Percentiles rank a stretch among this genome's conserved stretches.
These are phyloP conservation scores for Saccostrea glomerata DNA, from an alignment of 1,140 invertebrate species.

Conservation along the genomic window DNA sequence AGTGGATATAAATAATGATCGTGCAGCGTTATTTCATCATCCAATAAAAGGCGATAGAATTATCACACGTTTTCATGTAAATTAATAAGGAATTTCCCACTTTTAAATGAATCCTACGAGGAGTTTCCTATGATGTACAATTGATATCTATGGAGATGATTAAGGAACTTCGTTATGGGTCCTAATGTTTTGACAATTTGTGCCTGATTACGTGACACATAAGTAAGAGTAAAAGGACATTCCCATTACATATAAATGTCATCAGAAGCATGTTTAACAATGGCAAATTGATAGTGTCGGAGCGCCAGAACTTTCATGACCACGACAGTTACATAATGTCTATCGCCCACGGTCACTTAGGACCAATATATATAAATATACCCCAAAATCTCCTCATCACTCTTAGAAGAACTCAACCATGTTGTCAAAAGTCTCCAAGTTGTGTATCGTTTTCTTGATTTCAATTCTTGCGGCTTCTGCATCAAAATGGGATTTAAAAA, in stretches of 20 bases:
- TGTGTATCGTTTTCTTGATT: neutral
- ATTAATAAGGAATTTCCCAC: too few species aligned
- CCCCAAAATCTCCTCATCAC: conserved; percentile 5
- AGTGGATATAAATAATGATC: too few species aligned
- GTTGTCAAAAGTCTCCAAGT: neutral
- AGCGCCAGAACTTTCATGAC: neutral
- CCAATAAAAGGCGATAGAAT: too few species aligned
- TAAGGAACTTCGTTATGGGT: neutral
- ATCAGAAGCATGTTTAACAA: conserved; percentile 24
- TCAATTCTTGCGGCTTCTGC: neutral
- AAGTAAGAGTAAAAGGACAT: neutral
- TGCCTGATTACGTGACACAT: conserved; percentile 13
- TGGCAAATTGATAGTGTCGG: conserved; percentile 14
- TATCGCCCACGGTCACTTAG: neutral
- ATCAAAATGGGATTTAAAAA: conserved; percentile 32
- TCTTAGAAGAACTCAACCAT: neutral
- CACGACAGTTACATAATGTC: conserved; percentile 8
- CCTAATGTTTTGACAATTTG: conserved; percentile 29
- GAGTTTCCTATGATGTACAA: too few species aligned
- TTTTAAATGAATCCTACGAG: too few species aligned
- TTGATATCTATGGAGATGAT: neutral
- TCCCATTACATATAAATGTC: conserved; percentile 16
- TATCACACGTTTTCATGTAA: too few species aligned
- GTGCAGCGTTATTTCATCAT: too few species aligned
- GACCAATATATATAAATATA: conserved; percentile 20